Conservation (phyloP, 2,797 vertebrate species). For the Malurus leucopterus region DNA sequence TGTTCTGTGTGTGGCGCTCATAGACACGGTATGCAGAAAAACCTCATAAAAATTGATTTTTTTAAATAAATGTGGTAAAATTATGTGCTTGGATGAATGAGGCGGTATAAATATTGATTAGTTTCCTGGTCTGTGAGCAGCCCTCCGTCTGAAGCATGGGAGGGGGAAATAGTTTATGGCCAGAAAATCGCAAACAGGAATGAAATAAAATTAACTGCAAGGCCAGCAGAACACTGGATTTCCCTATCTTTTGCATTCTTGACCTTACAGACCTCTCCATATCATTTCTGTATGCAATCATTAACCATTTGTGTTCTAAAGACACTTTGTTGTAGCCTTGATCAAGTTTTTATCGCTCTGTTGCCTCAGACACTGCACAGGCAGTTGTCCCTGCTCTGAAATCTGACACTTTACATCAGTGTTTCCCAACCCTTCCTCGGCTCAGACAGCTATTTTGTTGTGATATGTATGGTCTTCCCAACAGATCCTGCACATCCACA, state of each 20-base stretch:
- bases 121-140: not conserved
- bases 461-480: not conserved
- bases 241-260: conserved; percentile 14
- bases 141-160: not conserved
- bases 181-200: not conserved
- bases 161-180: not conserved
- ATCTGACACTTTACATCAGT: not conserved
- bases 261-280: not conserved
- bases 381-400: not conserved
- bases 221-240: not conserved
- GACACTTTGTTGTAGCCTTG: not conserved
- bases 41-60: not conserved
- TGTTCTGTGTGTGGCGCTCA: not conserved
- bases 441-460: not conserved
- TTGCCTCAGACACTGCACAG: not conserved
- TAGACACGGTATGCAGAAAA: not conserved
- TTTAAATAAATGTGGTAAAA: not conserved
- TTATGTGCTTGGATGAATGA: not conserved
- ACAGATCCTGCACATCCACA: not conserved
- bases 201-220: not conserved
- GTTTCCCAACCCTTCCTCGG: not conserved
- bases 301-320: not conserved
- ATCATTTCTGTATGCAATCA: not conserved
- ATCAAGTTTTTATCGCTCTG: not conserved
- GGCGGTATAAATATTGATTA: not conserved